Percentiles rank a stretch among this genome's conserved stretches.
Conservation (phyloP, 2,113 vertebrate genomes). For the Psophia crepitans region DNA sequence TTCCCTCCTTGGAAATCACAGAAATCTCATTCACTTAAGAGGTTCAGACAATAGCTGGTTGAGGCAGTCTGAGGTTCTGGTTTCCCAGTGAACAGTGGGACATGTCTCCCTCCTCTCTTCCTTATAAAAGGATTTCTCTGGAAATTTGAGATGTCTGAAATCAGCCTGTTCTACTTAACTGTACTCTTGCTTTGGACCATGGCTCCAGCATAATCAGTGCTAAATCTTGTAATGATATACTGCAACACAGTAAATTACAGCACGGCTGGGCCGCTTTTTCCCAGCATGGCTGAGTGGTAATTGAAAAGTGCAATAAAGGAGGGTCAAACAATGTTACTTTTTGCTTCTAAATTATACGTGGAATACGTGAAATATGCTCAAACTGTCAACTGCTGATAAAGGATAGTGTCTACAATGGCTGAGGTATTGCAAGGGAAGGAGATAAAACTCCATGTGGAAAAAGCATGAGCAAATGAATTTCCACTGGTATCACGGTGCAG, state of each 20-base stretch:
- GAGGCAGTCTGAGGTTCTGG: neutral
- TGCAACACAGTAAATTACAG: constrained; percentile 22
- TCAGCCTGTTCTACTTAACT: neutral
- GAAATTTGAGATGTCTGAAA: neutral
- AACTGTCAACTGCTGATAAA: neutral
- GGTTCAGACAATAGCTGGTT: neutral
- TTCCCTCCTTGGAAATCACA: constrained; percentile 10
- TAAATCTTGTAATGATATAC: constrained; percentile 17
- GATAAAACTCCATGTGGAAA: neutral
- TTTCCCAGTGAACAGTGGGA: accelerated
- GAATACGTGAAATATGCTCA: neutral
- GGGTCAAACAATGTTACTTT: neutral
- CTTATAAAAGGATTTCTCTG: neutral
- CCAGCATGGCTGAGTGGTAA: neutral
- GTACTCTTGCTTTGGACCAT: neutral
- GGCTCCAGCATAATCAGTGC: neutral
- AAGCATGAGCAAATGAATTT: neutral
- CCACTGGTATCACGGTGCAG: neutral
- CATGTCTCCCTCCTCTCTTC: neutral
- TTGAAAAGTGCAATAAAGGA: neutral
- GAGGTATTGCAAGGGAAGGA: neutral
- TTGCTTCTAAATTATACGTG: neutral
- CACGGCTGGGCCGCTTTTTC: neutral
- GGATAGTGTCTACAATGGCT: neutral
- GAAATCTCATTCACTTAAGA: neutral